A percentile compares a stretch with the other conserved stretches of the same genome.
Conservation (phyloP, 2,113 vertebrate species). For the Numenius arquata region DNA sequence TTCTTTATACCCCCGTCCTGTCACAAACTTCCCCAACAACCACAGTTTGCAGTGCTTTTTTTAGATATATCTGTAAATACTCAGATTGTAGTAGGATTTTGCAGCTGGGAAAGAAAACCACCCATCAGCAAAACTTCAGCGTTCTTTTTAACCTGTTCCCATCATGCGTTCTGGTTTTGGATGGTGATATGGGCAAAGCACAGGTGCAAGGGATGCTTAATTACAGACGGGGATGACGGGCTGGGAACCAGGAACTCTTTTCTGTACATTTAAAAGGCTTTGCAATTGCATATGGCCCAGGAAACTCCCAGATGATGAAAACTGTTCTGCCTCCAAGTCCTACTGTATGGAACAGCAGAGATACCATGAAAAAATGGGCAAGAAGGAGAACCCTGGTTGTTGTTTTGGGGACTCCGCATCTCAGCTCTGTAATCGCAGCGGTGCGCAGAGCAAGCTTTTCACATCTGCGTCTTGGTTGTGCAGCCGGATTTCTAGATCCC, state of each 20-base stretch:
- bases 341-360: background rate
- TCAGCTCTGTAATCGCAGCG: background rate
- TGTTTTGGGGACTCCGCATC: background rate
- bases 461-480: fast-evolving
- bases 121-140: background rate
- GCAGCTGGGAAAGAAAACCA: background rate
- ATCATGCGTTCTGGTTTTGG: background rate
- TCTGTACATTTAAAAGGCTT: background rate
- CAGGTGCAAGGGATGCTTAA: fast-evolving
- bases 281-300: background rate
- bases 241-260: background rate
- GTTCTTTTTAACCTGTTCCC: background rate
- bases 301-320: background rate
- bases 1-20: background rate
- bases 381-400: background rate
- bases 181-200: background rate
- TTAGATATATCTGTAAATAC: background rate
- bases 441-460: background rate
- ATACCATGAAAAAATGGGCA: background rate
- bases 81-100: background rate
- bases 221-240: background rate
- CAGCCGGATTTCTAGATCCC: background rate
- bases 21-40: background rate
- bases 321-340: background rate
- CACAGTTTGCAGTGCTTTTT: background rate